These are phyloP conservation scores for Cryptus viduatorius DNA, from an alignment of 2,888 invertebrate species.

Conservation along the genomic window DNA sequence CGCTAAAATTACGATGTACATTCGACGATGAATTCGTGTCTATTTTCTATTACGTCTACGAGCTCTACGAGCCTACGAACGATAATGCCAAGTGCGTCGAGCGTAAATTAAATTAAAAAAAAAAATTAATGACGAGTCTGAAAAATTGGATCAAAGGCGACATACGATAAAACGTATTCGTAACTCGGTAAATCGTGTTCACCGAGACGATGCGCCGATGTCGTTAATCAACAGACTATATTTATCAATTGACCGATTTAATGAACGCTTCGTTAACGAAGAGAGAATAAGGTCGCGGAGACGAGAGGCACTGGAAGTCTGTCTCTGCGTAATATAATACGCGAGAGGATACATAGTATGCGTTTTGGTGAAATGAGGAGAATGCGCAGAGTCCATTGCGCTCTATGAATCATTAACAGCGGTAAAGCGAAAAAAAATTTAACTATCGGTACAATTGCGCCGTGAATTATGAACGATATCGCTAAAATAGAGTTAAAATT, in stretches of 20 bases:
- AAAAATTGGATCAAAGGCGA: constrained; percentile 27
- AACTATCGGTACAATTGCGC: constrained; percentile 20
- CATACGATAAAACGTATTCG: not conserved
- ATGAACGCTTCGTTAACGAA: constrained; percentile 63
- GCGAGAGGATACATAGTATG: constrained; percentile 26
- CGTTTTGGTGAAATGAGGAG: constrained; percentile 31
- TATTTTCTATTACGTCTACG: constrained; percentile 37
- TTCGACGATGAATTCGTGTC: constrained; percentile 35
- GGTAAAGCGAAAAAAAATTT: constrained; percentile 45
- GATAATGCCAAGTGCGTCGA: constrained; percentile 17
- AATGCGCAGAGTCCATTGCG: constrained; percentile 55
- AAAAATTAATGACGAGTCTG: constrained; percentile 37
- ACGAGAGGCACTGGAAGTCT: constrained; percentile 37
- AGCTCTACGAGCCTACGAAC: constrained; percentile 51
- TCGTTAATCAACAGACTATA: constrained; percentile 44
- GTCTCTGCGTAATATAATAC: constrained; percentile 41
- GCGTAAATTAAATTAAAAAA: not conserved
- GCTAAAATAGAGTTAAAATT: constrained; percentile 28
- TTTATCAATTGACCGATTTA: constrained; percentile 65
- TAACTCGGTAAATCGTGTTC: not conserved
- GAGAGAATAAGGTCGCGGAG: constrained; percentile 55
- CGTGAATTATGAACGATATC: constrained; percentile 8
- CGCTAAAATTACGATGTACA: constrained; percentile 36
- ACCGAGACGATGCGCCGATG: constrained; percentile 31
- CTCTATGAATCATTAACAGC: constrained; percentile 49